A percentile compares a stretch with the other conserved stretches of the same genome.
Conservation (phyloP, 2,888 invertebrate genomes). For the Habrosyne pyritoides region DNA sequence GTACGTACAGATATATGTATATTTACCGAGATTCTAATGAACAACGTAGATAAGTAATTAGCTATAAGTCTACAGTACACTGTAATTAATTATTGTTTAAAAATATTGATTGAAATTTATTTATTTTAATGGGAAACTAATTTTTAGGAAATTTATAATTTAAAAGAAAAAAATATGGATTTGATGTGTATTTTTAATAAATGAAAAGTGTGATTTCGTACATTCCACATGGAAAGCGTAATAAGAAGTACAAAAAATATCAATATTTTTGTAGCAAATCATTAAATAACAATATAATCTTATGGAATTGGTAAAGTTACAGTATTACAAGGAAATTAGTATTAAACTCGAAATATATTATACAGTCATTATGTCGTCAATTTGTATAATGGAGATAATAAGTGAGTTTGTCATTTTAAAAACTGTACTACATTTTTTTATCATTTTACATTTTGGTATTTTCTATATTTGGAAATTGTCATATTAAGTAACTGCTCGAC, state of each 20-base stretch:
- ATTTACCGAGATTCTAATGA: slow-evolving; percentile 66
- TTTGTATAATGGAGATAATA: slow-evolving; percentile 46
- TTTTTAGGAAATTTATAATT: slow-evolving; percentile 56
- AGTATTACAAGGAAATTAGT: slow-evolving; percentile 75
- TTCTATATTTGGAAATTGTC: slow-evolving; percentile 62
- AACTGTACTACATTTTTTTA: slow-evolving; percentile 58
- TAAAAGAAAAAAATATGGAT: slow-evolving; percentile 37
- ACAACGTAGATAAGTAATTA: slow-evolving; percentile 65
- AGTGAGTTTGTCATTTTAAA: slow-evolving; percentile 50
- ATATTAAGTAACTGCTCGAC: slow-evolving; percentile 53
- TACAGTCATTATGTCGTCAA: slow-evolving; percentile 55
- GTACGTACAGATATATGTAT: slow-evolving; percentile 50
- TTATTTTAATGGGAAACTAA: slow-evolving; percentile 65
- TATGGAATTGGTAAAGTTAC: slow-evolving; percentile 70
- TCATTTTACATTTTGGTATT: slow-evolving; percentile 70
- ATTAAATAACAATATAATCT: slow-evolving; percentile 59
- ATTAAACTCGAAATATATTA: slow-evolving; percentile 49
- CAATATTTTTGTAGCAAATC: slow-evolving; percentile 78
- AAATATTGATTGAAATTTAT: slow-evolving; percentile 62
- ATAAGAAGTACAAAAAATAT: slow-evolving; percentile 80
- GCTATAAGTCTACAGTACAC: slow-evolving; percentile 57
- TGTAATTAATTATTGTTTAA: slow-evolving; percentile 53
- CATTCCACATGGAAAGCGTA: slow-evolving; percentile 79
- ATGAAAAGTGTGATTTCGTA: slow-evolving; percentile 74
- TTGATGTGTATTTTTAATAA: slow-evolving; percentile 65